Percentiles rank a stretch among this genome's conserved stretches.
phyloP scores from a whole-genome alignment of 2,888 invertebrate genomes.

The Pecten maximus region DNA sequence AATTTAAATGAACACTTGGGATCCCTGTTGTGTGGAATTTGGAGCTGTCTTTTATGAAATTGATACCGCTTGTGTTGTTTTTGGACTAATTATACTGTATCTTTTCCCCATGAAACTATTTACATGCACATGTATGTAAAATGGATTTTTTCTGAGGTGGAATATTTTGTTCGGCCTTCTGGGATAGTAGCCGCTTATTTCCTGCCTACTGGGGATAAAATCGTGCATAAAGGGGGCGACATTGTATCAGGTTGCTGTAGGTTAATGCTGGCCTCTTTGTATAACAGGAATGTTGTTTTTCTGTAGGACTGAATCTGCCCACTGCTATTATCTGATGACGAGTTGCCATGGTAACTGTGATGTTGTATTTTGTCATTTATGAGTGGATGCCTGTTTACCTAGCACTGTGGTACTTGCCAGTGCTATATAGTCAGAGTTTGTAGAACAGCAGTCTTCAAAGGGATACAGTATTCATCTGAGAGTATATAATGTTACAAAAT shows the following conservation, averaged over 20 bases:
- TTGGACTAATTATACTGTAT: no score
- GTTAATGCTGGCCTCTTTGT: constrained; percentile 3
- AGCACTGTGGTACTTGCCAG: background rate
- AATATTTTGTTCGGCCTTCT: no score
- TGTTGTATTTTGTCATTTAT: constrained; percentile 26
- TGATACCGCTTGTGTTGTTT: no score
- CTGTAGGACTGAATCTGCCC: background rate
- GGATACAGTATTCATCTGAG: no score
- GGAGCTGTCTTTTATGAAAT: background rate
- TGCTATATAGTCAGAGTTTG: no score
- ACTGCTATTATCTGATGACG: background rate
- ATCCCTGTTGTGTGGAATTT: background rate
- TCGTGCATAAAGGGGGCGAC: background rate
- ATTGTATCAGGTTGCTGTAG: background rate
- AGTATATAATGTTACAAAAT: no score
- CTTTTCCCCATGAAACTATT: no score
- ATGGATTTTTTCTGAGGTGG: no score
- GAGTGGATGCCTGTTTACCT: background rate
- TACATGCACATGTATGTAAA: no score
- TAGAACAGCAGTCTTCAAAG: background rate
- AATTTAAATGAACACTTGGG: background rate
- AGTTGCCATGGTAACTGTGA: constrained; percentile 3
- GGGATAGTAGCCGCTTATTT: no score
- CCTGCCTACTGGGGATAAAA: background rate
- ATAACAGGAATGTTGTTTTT: background rate